phyloP scores from a whole-genome alignment of 2,888 invertebrate genomes.

The Cheilosia urbana region DNA sequence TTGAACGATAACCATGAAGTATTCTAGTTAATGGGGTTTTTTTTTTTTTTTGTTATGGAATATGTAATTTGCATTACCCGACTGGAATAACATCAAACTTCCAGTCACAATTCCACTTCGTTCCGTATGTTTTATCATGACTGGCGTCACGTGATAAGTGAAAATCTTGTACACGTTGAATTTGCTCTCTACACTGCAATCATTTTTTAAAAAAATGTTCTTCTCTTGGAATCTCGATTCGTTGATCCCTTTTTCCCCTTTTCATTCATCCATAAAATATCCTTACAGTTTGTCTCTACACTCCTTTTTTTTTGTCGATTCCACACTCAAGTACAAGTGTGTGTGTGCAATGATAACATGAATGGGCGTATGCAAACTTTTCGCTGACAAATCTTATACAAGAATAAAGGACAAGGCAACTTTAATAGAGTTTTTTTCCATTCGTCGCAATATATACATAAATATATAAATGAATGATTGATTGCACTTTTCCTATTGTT shows the following conservation, averaged over 20 bases:
- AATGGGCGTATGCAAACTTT: constrained; percentile 64
- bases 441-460: too few species aligned
- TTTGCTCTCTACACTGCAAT: background rate
- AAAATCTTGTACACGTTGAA: constrained; percentile 68
- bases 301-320: constrained; percentile 24
- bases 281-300: constrained; percentile 15
- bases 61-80: constrained; percentile 25
- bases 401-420: constrained; percentile 14
- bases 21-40: constrained; percentile 18
- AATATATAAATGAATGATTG: too few species aligned
- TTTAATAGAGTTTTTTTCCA: too few species aligned
- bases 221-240: background rate
- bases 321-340: background rate
- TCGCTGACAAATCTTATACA: constrained; percentile 32
- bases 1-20: constrained; percentile 51
- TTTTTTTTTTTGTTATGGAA: constrained; percentile 21
- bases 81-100: constrained; percentile 58
- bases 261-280: constrained; percentile 35
- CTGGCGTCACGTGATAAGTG: constrained; percentile 72
- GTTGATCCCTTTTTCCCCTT: constrained; percentile 3
- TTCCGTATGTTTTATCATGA: constrained; percentile 65
- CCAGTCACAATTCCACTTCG: constrained; percentile 61
- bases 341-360: constrained; percentile 10
- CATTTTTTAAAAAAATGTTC: background rate
- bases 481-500: constrained; percentile 22